Conservation (phyloP, 1,140 invertebrate species). For the Heliconius himera region DNA sequence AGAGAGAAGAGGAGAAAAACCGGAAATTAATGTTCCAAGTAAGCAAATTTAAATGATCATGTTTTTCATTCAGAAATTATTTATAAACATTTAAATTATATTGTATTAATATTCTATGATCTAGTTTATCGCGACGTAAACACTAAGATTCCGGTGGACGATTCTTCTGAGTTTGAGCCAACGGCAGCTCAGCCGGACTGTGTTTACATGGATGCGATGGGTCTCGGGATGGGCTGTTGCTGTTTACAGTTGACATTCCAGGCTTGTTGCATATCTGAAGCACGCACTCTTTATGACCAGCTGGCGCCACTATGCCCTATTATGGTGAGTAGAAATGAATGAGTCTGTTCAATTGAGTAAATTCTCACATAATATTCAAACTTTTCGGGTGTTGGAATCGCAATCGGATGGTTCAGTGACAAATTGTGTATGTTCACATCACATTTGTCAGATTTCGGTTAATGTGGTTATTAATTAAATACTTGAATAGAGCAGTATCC, state of each 20-base stretch:
- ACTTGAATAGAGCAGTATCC: no score
- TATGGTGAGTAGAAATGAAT: conserved; percentile 87
- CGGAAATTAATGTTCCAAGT: conserved; percentile 98
- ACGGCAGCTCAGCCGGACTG: conserved; percentile 90
- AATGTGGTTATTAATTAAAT: no score
- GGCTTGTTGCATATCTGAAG: conserved; percentile 98
- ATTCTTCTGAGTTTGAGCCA: conserved; percentile 81
- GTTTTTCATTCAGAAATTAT: no score
- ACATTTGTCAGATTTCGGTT: no score
- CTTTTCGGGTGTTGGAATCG: no score
- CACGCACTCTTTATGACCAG: conserved; percentile 97
- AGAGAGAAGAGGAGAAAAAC: conserved; percentile 94
- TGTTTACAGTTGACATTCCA: conserved; percentile 98
- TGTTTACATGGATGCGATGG: conserved; percentile 99
- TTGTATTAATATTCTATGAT: conserved; percentile 36
- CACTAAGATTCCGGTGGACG: conserved; percentile 91
- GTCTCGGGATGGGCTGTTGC: conserved; percentile 99
- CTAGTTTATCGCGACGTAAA: conserved; percentile 95
- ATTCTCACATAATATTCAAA: no score
- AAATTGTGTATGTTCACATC: no score
- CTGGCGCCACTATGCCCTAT: conserved; percentile 98
- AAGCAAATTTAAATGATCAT: conserved; percentile 50
- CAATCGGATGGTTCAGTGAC: no score
- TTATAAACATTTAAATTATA: not conserved
- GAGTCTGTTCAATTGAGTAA: not conserved